Percentiles rank a stretch among this genome's conserved stretches.
These are phyloP conservation scores for Orientallactaga sibirica DNA, from an alignment of 2,797 vertebrate genomes.

Conservation along the genomic window DNA sequence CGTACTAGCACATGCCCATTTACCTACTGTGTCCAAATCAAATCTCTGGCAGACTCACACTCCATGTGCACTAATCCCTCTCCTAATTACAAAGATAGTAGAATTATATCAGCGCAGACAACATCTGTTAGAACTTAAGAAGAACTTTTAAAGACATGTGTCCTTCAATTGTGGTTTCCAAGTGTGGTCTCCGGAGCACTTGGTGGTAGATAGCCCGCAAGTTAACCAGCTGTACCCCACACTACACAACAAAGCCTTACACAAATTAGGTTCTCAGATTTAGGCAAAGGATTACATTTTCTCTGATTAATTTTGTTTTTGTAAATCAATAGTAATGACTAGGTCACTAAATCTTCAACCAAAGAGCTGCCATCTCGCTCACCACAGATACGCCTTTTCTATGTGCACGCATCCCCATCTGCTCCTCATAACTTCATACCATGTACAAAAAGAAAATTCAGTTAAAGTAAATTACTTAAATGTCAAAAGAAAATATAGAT, in stretches of 20 bases:
- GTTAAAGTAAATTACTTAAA: too few relatives aligned
- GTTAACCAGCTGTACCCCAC: not conserved
- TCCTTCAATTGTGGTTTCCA: constrained; percentile 16
- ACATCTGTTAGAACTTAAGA: constrained; percentile 46
- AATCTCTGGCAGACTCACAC: not conserved
- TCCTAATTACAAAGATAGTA: not conserved
- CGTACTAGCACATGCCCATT: not conserved
- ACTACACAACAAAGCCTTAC: not conserved
- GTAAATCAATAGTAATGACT: not conserved
- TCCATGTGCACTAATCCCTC: not conserved
- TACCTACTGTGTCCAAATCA: not conserved
- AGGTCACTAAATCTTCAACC: constrained; percentile 22
- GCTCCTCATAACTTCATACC: not conserved
- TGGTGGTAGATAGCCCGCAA: not conserved
- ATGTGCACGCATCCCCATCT: not conserved
- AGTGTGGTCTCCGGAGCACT: not conserved
- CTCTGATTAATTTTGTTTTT: not conserved
- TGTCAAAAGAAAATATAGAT: too few relatives aligned
- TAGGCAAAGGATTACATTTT: not conserved
- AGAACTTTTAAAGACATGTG: not conserved
- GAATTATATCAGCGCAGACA: not conserved
- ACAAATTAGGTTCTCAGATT: not conserved
- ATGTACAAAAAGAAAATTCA: too few relatives aligned
- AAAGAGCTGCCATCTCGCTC: constrained; percentile 12
- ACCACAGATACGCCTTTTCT: not conserved